Percentiles rank a stretch among this genome's conserved stretches.
These are phyloP conservation scores for Lytechinus pictus DNA, from an alignment of 35 echinoderm and acorn worm genomes.

Conservation along the genomic window DNA sequence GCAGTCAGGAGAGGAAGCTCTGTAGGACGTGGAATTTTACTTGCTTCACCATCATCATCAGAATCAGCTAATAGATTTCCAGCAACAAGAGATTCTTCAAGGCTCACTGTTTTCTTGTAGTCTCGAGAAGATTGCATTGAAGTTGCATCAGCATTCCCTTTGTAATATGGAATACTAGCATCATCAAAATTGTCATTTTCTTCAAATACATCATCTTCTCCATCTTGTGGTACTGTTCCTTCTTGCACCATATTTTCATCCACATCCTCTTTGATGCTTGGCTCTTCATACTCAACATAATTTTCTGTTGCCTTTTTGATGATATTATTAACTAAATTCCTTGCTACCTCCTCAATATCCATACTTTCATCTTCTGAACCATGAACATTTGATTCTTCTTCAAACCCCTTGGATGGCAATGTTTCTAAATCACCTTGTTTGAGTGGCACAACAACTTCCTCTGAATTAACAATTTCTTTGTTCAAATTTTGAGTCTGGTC, in stretches of 20 bases:
- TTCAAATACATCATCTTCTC: constrained; percentile 51
- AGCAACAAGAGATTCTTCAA: constrained; percentile 28
- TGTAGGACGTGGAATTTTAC: background rate
- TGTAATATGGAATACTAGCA: background rate
- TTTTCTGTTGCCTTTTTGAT: constrained; percentile 20
- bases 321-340: background rate
- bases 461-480: background rate
- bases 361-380: background rate
- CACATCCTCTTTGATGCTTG: background rate
- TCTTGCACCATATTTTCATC: background rate
- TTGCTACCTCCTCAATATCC: constrained; percentile 12
- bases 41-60: background rate
- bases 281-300: constrained; percentile 15
- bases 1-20: constrained; percentile 1
- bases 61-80: background rate
- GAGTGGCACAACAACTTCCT: background rate
- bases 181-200: constrained; percentile 15
- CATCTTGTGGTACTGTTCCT: background rate
- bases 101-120: constrained; percentile 33
- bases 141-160: background rate
- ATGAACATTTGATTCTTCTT: background rate
- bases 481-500: background rate
- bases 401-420: background rate
- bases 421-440: background rate
- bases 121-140: background rate